Percentiles rank a stretch among this genome's conserved stretches.
These are phyloP conservation scores for Holothuria scabra DNA, from an alignment of 53 echinoderm and acorn worm genomes.

Conservation along the genomic window DNA sequence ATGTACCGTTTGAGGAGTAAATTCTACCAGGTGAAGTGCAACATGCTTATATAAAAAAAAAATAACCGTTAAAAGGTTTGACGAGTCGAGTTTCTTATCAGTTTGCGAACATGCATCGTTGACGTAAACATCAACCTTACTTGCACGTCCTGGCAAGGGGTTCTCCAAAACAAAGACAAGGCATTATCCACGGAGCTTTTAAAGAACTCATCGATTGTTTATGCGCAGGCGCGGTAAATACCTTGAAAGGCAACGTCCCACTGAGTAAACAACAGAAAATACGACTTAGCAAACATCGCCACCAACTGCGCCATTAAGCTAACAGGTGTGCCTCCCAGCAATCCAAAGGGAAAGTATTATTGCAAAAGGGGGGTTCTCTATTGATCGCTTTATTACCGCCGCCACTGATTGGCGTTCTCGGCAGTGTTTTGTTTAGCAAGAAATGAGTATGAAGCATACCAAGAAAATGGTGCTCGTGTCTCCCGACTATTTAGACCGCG, in stretches of 20 bases:
- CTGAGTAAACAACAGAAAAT: slow-evolving; percentile 56
- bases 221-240: slow-evolving; percentile 66
- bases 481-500: slow-evolving; percentile 6
- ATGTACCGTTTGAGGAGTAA: slow-evolving; percentile 56
- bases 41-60: slow-evolving; percentile 56
- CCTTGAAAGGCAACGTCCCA: slow-evolving; percentile 67
- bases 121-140: slow-evolving; percentile 57
- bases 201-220: slow-evolving; percentile 61
- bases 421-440: not conserved
- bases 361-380: slow-evolving; percentile 18
- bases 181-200: slow-evolving; percentile 66
- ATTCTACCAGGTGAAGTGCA: slow-evolving; percentile 67
- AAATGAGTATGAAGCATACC: slow-evolving; percentile 12
- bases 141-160: slow-evolving; percentile 62
- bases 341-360: slow-evolving; percentile 55
- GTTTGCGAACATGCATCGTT: slow-evolving; percentile 28
- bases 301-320: slow-evolving; percentile 52
- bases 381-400: slow-evolving; percentile 27
- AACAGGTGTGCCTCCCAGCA: slow-evolving; percentile 35
- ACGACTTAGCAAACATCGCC: slow-evolving; percentile 53
- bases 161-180: slow-evolving; percentile 63
- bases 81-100: not conserved
- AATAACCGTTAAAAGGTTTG: not conserved
- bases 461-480: slow-evolving; percentile 34
- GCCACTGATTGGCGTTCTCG: slow-evolving; percentile 48